Conservation (phyloP, 2,888 invertebrate genomes). For the Leptinotarsa juncta region DNA sequence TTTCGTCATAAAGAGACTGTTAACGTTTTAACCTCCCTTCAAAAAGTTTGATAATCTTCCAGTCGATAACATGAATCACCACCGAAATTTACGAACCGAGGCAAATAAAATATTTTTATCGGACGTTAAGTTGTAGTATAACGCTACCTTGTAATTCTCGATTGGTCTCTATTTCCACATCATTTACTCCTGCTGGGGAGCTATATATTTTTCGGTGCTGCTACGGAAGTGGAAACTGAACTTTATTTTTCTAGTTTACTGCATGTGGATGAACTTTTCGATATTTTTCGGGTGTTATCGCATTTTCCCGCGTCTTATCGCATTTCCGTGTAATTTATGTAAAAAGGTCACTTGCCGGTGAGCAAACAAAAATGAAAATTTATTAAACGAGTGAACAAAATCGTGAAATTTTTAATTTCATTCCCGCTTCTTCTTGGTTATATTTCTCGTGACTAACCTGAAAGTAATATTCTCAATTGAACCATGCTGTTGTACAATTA, state of each 20-base stretch:
- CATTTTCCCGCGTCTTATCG: slow-evolving; percentile 43
- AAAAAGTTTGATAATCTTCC: background rate
- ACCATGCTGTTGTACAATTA: too few species aligned
- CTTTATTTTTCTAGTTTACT: slow-evolving; percentile 48
- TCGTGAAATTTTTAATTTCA: slow-evolving; percentile 22
- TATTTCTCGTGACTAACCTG: too few species aligned
- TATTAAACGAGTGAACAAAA: slow-evolving; percentile 42
- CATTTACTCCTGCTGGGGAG: slow-evolving; percentile 48
- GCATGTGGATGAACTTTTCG: slow-evolving; percentile 45
- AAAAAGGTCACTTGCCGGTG: slow-evolving; percentile 40
- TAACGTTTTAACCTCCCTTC: background rate
- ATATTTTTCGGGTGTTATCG: slow-evolving; percentile 47
- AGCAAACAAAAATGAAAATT: slow-evolving; percentile 45
- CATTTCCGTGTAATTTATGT: slow-evolving; percentile 47
- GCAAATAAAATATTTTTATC: slow-evolving; percentile 45
- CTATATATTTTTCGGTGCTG: slow-evolving; percentile 36
- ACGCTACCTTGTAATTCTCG: slow-evolving; percentile 46
- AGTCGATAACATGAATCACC: slow-evolving; percentile 13
- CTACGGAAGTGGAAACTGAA: slow-evolving; percentile 42
- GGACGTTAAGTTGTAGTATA: slow-evolving; percentile 41
- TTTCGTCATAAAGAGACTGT: background rate
- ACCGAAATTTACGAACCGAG: slow-evolving; percentile 35
- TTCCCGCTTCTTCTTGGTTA: background rate
- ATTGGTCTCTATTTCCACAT: slow-evolving; percentile 51
- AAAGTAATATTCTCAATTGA: too few species aligned